Percentiles rank a stretch among this genome's conserved stretches.
Conservation (phyloP, 2,888 invertebrate species). For the Brachynemurus nebulosus region DNA sequence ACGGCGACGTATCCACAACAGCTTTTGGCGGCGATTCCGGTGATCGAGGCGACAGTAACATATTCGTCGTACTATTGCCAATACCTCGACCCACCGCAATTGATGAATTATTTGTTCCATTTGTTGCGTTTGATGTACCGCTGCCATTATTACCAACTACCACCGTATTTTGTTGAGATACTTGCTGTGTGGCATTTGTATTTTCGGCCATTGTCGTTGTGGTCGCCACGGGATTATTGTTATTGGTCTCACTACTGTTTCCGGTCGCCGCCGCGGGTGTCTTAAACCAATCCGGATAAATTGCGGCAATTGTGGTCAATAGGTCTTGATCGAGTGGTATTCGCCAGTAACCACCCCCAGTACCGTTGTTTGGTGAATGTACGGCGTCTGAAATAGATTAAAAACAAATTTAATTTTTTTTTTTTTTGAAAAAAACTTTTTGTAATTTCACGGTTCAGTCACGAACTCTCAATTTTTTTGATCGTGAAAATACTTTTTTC, state of each 20-base stretch:
- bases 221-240: constrained; percentile 16
- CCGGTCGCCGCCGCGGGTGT: constrained; percentile 25
- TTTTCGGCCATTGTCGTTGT: constrained; percentile 20
- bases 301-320: constrained; percentile 80
- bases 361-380: constrained; percentile 28
- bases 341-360: constrained; percentile 72
- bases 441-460: no score
- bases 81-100: constrained; percentile 28
- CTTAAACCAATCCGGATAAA: constrained; percentile 90
- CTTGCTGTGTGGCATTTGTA: not conserved
- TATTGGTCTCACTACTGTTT: constrained; percentile 19
- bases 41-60: constrained; percentile 30
- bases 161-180: constrained; percentile 29
- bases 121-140: constrained; percentile 28
- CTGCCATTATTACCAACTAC: constrained; percentile 32
- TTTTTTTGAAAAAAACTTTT: not conserved
- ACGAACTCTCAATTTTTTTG: no score
- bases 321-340: constrained; percentile 86
- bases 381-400: constrained; percentile 50
- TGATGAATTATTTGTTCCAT: constrained; percentile 16
- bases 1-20: constrained; percentile 86
- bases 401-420: not conserved
- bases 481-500: no score
- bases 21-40: constrained; percentile 74
- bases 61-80: constrained; percentile 13